Conservation (phyloP, 2,113 vertebrate genomes). For the Talpa occidentalis region DNA sequence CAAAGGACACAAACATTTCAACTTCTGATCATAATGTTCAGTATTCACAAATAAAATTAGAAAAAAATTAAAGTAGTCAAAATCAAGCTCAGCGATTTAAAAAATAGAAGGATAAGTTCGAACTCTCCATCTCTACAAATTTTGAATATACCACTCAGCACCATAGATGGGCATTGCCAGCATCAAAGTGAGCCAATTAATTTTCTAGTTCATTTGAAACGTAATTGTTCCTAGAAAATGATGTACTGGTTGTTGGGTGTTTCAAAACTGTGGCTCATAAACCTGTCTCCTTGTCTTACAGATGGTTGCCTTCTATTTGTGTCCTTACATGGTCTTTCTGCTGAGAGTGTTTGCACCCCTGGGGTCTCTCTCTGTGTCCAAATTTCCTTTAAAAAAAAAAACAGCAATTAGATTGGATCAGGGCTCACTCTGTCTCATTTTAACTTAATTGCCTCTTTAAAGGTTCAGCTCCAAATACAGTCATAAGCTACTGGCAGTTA, state of each 20-base stretch:
- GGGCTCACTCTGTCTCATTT: background rate
- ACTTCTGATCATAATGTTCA: background rate
- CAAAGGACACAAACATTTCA: conserved; percentile 1
- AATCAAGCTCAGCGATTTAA: background rate
- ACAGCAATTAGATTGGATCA: background rate
- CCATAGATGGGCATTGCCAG: background rate
- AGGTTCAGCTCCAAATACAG: background rate
- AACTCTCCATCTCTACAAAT: background rate
- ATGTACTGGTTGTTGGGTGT: conserved; percentile 1
- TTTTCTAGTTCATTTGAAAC: conserved; percentile 49
- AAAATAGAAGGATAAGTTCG: no score
- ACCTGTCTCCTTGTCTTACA: background rate
- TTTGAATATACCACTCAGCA: background rate
- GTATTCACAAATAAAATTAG: background rate
- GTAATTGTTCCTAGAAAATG: conserved; percentile 36
- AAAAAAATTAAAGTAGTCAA: background rate
- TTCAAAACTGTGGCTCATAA: conserved; percentile 6
- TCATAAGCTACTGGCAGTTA: background rate
- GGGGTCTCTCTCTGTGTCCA: background rate
- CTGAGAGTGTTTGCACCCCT: background rate
- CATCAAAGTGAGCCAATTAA: conserved; percentile 1
- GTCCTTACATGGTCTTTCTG: background rate
- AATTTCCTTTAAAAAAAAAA: background rate
- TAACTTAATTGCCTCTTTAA: background rate
- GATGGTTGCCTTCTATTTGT: background rate